phyloP scores from a whole-genome alignment of 2,113 vertebrate species.

The Callipepla squamata region DNA sequence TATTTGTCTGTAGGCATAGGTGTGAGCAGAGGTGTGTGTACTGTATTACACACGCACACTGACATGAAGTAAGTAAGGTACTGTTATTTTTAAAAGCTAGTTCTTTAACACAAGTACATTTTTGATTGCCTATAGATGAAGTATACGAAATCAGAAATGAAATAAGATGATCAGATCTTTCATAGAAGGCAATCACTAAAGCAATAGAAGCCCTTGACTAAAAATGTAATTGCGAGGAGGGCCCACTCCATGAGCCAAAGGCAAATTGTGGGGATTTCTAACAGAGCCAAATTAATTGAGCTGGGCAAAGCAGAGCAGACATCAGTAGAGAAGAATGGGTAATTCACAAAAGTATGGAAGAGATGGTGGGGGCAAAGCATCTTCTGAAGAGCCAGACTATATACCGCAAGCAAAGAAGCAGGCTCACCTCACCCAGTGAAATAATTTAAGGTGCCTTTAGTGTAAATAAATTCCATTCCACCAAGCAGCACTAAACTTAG shows the following conservation, averaged over 20 bases:
- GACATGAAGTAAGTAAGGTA: background rate
- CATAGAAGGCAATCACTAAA: background rate
- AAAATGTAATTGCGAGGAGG: background rate
- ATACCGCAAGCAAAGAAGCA: background rate
- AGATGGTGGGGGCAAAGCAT: background rate
- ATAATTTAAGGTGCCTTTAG: background rate
- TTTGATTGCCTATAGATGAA: rapidly evolving
- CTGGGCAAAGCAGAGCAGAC: background rate
- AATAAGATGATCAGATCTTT: background rate
- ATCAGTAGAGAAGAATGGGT: background rate
- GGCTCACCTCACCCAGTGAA: background rate
- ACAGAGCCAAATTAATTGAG: background rate
- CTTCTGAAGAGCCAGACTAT: background rate
- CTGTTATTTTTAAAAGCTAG: background rate
- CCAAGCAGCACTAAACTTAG: background rate
- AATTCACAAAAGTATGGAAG: rapidly evolving
- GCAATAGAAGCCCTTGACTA: background rate
- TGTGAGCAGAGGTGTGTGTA: background rate
- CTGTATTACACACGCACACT: rapidly evolving
- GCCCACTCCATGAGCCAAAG: background rate
- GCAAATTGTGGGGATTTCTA: background rate
- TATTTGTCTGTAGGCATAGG: background rate
- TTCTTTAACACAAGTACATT: background rate
- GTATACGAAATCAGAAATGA: background rate
- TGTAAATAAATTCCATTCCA: background rate